Percentiles rank a stretch among this genome's conserved stretches.
Conservation (phyloP, 2,113 vertebrate genomes). For the Apeltes quadracus region DNA sequence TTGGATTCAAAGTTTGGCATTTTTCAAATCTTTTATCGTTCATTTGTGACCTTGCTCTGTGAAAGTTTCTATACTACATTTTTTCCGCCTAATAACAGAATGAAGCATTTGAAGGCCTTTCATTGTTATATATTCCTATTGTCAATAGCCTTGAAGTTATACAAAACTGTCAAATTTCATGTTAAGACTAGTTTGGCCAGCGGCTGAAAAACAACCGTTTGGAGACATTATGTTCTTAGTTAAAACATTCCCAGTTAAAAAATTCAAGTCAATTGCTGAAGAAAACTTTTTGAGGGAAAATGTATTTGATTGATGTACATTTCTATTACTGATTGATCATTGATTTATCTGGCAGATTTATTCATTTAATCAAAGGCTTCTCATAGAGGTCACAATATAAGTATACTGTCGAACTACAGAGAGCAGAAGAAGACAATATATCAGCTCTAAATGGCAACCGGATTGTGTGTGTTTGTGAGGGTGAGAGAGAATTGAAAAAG, state of each 20-base stretch:
- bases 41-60: background rate
- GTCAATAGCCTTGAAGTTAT: background rate
- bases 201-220: background rate
- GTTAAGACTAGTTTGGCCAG: background rate
- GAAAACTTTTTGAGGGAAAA: background rate
- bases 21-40: background rate
- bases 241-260: background rate
- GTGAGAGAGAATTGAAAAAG: conserved; percentile 10
- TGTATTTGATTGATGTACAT: background rate
- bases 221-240: background rate
- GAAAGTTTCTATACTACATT: background rate
- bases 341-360: background rate
- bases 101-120: background rate
- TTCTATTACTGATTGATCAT: background rate
- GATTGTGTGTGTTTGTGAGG: background rate
- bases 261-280: background rate
- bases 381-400: background rate
- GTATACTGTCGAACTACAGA: background rate
- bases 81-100: background rate
- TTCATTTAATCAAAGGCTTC: background rate
- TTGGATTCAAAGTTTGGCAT: no score
- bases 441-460: conserved; percentile 10
- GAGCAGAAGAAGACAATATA: background rate
- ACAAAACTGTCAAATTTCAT: background rate
- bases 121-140: background rate